phyloP scores from a whole-genome alignment of 2,113 vertebrate species.

The Peromyscus polionotus region DNA sequence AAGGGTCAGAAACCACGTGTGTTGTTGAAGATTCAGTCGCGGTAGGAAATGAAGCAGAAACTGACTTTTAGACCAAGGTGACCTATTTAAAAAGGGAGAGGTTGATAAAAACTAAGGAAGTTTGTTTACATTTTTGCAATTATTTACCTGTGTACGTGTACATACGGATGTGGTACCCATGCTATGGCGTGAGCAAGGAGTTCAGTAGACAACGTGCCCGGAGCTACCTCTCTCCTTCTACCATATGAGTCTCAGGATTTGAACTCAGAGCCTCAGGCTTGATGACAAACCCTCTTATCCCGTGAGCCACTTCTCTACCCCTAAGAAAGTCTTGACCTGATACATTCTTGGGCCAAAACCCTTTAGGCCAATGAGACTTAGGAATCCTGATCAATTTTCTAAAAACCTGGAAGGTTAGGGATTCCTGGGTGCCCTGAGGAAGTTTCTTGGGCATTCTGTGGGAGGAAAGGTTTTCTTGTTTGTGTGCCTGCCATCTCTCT shows the following conservation, averaged over 20 bases:
- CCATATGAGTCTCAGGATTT: neutral
- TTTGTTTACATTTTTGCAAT: neutral
- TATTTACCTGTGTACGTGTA: neutral
- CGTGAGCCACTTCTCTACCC: neutral
- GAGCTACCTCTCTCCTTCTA: neutral
- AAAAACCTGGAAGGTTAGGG: neutral
- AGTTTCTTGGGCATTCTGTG: neutral
- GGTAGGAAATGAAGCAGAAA: neutral
- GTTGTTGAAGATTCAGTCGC: neutral
- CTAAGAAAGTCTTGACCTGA: neutral
- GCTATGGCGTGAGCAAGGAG: neutral
- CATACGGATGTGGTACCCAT: neutral
- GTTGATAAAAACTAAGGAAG: neutral
- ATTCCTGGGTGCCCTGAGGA: neutral
- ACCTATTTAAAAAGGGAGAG: neutral
- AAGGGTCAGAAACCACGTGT: neutral
- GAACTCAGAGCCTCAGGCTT: neutral
- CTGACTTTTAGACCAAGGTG: neutral
- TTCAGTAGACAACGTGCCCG: neutral
- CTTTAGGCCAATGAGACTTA: neutral
- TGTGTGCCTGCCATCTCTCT: neutral
- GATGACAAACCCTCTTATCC: neutral
- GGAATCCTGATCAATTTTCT: neutral
- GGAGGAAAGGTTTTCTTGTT: neutral
- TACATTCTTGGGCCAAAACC: neutral